phyloP scores from a whole-genome alignment of 1,140 invertebrate species.

The Panulirus ornatus region DNA sequence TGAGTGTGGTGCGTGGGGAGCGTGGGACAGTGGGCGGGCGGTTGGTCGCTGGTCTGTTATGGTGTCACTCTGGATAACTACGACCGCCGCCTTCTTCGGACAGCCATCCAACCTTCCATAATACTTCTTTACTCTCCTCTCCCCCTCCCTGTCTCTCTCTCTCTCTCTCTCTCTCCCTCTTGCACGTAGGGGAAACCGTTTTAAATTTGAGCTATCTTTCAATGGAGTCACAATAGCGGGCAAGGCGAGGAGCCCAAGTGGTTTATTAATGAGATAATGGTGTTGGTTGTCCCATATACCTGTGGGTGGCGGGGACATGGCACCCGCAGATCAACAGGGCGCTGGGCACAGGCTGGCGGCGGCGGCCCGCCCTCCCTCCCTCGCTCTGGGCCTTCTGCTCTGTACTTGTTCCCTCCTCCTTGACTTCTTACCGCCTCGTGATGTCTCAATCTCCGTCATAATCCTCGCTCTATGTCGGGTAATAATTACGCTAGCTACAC shows the following conservation, averaged over 20 bases:
- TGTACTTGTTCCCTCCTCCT: neutral
- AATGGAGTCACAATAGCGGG: neutral
- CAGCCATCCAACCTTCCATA: neutral
- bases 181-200: neutral
- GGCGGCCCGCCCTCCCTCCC: neutral
- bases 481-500: neutral
- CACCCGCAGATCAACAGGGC: constrained; percentile 48
- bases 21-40: constrained; percentile 56
- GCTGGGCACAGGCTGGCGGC: constrained; percentile 1
- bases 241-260: neutral
- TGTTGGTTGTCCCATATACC: constrained; percentile 29
- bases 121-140: neutral
- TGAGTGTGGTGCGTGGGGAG: constrained; percentile 51
- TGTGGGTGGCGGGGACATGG: constrained; percentile 2
- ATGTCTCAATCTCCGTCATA: neutral
- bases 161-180: neutral
- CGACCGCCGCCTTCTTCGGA: neutral
- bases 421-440: neutral
- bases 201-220: neutral
- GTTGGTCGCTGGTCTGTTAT: constrained; percentile 65
- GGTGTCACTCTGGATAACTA: constrained; percentile 58
- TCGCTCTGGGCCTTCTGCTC: neutral
- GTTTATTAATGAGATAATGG: neutral
- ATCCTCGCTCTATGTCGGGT: neutral
- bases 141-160: too few species aligned